Base-by-base conservation (phyloP, 1,140 invertebrate species). In the Pachypeltis micranthus region DNA sequence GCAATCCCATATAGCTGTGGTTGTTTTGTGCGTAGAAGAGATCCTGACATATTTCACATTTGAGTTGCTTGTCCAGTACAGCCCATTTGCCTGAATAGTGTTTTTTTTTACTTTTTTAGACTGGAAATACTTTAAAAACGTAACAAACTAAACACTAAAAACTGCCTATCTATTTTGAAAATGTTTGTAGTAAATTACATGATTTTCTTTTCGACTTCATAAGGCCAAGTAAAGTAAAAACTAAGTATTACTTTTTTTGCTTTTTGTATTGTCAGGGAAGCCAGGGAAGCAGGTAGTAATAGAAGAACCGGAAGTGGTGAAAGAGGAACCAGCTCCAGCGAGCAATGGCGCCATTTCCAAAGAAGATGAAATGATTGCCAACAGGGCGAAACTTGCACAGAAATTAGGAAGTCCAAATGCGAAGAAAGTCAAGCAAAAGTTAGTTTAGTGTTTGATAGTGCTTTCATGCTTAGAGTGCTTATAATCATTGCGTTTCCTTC, bases 381-480 rank as follows among this genome's bases (percentile, higher is more conserved):
- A 86, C 73, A 77, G 86, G 63, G 76, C 83, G 1, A 70, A 71
- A 66, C 62, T 72, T 26, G 69, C 69, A 44, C 67, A 68, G 16
- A 88, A 87, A 73, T 74, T 90, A 62, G 84, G 81, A 4, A 82
- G 85, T 71, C 76, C 87, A 59, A 77, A 78, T n/a, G 77, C 78
- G 16, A 84, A 83, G 61, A 79, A 78, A 72, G 82, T 65, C 81
- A 80, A 68, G 75, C 79, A 77, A 81, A 74, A 75, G 74, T 71
- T 2, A 59, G 29, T 59, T 56, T 23, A 23, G n/a, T 44, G 21
- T 56, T 47, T 47, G 7, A 39, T 39, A 39, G n/a, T 39, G 34
- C 7, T 54, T 54, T 54, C 7, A 3, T 61, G 51, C 19, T n/a
- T 39, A 39, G 34, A 39, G n/a, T 39, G 34, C 34, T 39, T 39